A percentile compares a stretch with the other conserved stretches of the same genome.
Evolutionary conservation across 2,113 vertebrate genomes (phyloP).

Genomic region (Pavo muticus): DNA sequence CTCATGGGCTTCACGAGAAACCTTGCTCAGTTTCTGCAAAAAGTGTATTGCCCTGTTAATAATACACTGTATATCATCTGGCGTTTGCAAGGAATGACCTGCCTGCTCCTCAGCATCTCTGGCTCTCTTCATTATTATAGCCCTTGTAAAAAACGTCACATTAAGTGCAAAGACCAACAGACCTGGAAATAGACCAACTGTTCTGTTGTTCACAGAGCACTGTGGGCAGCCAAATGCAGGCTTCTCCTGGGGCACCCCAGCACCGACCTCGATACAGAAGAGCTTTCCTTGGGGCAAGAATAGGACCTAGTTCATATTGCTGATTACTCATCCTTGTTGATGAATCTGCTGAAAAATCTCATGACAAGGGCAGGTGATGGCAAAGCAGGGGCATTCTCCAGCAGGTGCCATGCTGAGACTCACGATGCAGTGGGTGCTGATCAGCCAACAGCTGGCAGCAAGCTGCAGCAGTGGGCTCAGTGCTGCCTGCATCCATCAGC

Average conservation of each 20-base stretch:
- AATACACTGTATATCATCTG: conserved; percentile 23
- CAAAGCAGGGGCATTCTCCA: not conserved
- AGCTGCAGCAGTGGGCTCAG: not conserved
- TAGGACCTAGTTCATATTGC: not conserved
- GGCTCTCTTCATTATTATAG: conserved; percentile 33
- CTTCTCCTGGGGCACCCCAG: not conserved
- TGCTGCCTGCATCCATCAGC: not conserved
- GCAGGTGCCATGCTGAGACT: not conserved
- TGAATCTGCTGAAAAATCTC: not conserved
- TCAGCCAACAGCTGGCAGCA: not conserved
- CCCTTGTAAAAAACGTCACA: conserved; percentile 27
- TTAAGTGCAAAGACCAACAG: conserved; percentile 23
- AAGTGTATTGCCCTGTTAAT: not conserved
- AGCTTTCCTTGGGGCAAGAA: not conserved
- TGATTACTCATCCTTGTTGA: not conserved
- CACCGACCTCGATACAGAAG: not conserved
- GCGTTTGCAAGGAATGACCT: conserved; percentile 8
- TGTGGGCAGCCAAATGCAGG: not conserved
- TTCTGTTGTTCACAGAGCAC: not conserved
- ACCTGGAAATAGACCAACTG: not conserved
- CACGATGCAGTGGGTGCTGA: not conserved
- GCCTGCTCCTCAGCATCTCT: conserved; percentile 33
- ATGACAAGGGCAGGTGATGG: not conserved
- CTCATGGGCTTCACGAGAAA: conserved; percentile 3
- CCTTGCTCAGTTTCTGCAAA: not conserved